A percentile compares a stretch with the other conserved stretches of the same genome.
phyloP scores from a whole-genome alignment of 2,888 invertebrate genomes.

The Melanchra persicariae region DNA sequence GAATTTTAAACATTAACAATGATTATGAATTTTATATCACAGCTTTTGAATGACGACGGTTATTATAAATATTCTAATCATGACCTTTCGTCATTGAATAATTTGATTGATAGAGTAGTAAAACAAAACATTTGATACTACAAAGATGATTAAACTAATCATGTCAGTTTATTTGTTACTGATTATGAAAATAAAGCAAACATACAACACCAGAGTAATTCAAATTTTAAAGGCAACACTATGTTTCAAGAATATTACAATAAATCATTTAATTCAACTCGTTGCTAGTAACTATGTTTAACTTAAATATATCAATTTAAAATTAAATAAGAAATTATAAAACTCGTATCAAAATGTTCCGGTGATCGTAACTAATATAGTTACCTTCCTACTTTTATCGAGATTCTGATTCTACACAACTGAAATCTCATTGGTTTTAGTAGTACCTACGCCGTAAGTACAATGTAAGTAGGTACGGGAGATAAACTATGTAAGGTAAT shows the following conservation, averaged over 20 bases:
- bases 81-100: constrained; percentile 9
- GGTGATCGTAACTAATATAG: constrained; percentile 42
- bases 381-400: constrained; percentile 22
- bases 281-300: not conserved
- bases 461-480: not conserved
- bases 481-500: constrained; percentile 12
- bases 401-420: constrained; percentile 48
- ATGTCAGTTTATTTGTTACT: not conserved
- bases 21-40: constrained; percentile 74
- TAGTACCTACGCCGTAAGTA: constrained; percentile 3
- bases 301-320: constrained; percentile 24
- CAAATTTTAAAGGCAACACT: not conserved
- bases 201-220: constrained; percentile 4
- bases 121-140: constrained; percentile 13
- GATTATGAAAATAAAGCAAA: not conserved
- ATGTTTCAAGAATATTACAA: constrained; percentile 15
- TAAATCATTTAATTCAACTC: not conserved
- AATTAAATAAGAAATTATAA: constrained; percentile 27
- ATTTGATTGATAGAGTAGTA: constrained; percentile 12
- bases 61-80: constrained; percentile 34
- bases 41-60: constrained; percentile 60
- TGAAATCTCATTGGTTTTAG: constrained; percentile 30
- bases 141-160: constrained; percentile 13
- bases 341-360: constrained; percentile 14
- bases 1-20: constrained; percentile 57